Base-by-base conservation (phyloP, 2,113 vertebrate genomes). In the Epinephelus fuscoguttatus region DNA sequence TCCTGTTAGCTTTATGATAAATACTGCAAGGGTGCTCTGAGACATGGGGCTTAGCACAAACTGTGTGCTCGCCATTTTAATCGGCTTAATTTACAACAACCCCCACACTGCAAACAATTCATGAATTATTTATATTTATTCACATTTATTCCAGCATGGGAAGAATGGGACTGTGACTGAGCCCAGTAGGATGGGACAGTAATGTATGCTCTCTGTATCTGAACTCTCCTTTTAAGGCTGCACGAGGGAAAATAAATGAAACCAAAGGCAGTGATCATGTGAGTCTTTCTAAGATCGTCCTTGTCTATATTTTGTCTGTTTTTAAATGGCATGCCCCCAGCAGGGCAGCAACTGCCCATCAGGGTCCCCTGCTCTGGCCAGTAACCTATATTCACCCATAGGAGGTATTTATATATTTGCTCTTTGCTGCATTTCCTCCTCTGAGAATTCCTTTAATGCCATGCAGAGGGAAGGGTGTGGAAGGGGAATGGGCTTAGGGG, bases 391-490 rank as follows among this genome's bases (percentile, higher is more conserved):
- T 88, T 75, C 66, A 76, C 27, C 64, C 79, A 57, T n/a, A 61
- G 85, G 81, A 77, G 71, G 60, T 91, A 93, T 94, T 92, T 92
- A 90, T 93, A 92, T 70, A 64, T 88, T 72, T 84, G 81, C 70
- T 86, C 84, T 92, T 83, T 89, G 82, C 79, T 69, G 42, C 60
- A 78, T 91, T 90, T 92, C 83, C 74, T 85, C 47, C 70, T 68
- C 25, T 83, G 63, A 68, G 82, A 61, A 90, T 90, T 89, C 84
- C 84, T 70, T 59, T 60, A 72, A 69, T 63, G 68, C 76, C 63
- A 37, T 10, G 72, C 70, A 72, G 72, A 84, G 71, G 63, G 61
- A 49, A 42, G 75, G 69, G 45, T 2, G 67, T 50, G 81, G 50
- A 40, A 68, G 74, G 66, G 70, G 75, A 27, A 49, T 0, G 49